Evolutionary conservation across 2,888 invertebrate species (phyloP).

Genomic region (Idaea straminata): DNA sequence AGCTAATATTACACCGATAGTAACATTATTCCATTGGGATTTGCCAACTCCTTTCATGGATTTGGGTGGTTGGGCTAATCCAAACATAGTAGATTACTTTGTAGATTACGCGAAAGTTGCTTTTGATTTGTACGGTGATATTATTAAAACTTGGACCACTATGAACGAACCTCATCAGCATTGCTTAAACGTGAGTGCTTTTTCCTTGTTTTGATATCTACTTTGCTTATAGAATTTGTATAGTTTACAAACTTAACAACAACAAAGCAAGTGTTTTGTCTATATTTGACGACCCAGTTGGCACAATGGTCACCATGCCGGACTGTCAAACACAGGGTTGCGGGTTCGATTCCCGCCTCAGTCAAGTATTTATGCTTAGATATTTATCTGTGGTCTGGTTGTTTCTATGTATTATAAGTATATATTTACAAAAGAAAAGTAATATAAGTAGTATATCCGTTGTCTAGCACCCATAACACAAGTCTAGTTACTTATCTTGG

Average conservation of each 20-base stretch:
- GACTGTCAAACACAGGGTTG: too few species aligned
- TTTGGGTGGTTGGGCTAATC: constrained; percentile 75
- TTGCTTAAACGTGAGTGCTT: constrained; percentile 63
- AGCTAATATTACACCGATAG: constrained; percentile 83
- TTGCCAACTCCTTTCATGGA: constrained; percentile 75
- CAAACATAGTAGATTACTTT: constrained; percentile 74
- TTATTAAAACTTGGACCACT: constrained; percentile 86
- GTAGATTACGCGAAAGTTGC: constrained; percentile 78
- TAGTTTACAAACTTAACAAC: background rate
- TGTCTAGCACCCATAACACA: too few species aligned
- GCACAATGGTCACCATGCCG: too few species aligned
- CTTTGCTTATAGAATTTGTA: background rate
- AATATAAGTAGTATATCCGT: too few species aligned
- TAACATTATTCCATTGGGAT: constrained; percentile 84
- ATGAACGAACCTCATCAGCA: constrained; percentile 86
- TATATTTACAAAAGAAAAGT: too few species aligned
- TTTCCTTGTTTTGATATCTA: background rate
- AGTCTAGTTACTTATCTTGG: too few species aligned
- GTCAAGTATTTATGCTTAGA: too few species aligned
- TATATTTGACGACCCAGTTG: too few species aligned
- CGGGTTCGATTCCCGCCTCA: too few species aligned
- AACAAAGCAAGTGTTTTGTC: background rate
- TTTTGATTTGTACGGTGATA: constrained; percentile 81
- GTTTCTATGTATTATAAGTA: too few species aligned
- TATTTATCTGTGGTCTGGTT: too few species aligned